Base-by-base conservation (phyloP, 2,113 vertebrate genomes). In the Rhinolophus ferrumequinum region DNA sequence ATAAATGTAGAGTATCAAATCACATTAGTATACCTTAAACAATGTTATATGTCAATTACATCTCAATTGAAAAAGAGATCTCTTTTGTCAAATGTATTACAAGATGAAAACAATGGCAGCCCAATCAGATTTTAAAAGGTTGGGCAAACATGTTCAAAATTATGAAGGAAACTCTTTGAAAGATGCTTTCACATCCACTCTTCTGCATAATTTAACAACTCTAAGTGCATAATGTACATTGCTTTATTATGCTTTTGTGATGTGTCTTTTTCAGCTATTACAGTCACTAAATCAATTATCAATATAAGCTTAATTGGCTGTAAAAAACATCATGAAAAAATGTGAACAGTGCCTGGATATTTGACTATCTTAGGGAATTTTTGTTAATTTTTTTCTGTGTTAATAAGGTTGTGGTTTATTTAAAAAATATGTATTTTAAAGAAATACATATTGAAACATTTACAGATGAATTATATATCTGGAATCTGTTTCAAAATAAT, bases 401-500 rank as follows among this genome's bases (percentile, higher is more conserved):
- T 70, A 87, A 50, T 64, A 50, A 19, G 62, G 30, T 93, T 58
- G 1, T 52, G 33, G 8, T 41, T 92, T 89, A 73, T n/a, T 90
- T 89, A 13, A 33, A 54, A 85, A 77, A 47, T 64, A 21, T 1
- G 18, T 58, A 67, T 52, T 41, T 73, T 92, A 24, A 35, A 85
- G 33, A 85, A 80, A 64, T 80, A 50, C 26, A 30, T 24, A 79
- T 28, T 47, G 9, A 88, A 77, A 28, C 50, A 56, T 41, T 72
- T 79, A 84, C 50, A 54, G 33, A 62, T 58, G 8, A 94, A 72
- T 88, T 33, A 33, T 38, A 21, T 44, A 73, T 47, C 6, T 84
- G 16, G 12, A 88, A 73, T 84, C 84, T 64, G 30, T 84, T 88
- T 77, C 60, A 87, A 94, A 76, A 77, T 83, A 76, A 88, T 56